Percentiles rank a stretch among this genome's conserved stretches.
Evolutionary conservation across 2,888 invertebrate species (phyloP).

Genomic region (Orgyia antiqua): DNA sequence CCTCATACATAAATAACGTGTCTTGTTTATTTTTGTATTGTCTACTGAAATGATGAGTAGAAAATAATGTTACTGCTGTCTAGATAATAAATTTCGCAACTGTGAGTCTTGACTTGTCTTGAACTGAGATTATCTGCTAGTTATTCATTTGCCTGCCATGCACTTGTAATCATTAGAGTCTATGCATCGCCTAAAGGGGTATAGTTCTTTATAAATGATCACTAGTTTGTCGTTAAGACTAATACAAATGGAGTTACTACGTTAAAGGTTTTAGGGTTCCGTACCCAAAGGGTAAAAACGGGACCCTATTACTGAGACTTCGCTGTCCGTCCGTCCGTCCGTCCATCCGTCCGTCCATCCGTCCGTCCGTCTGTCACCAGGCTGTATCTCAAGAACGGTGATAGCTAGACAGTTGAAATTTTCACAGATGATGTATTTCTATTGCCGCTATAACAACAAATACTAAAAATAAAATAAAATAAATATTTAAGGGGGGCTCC

Average conservation of each 20-base stretch:
- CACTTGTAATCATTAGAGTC: constrained; percentile 35
- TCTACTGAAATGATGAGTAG: constrained; percentile 14
- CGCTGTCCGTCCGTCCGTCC: no score
- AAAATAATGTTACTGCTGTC: constrained; percentile 17
- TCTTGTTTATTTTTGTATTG: constrained; percentile 19
- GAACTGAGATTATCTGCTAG: constrained; percentile 23
- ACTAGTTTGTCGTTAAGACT: constrained; percentile 26
- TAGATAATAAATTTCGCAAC: constrained; percentile 24
- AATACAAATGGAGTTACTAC: constrained; percentile 28
- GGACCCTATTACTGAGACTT: no score
- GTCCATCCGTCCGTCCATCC: no score
- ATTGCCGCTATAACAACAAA: no score
- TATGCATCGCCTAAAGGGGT: constrained; percentile 30
- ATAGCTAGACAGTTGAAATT: no score
- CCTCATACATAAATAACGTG: constrained; percentile 12
- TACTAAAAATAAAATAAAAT: no score
- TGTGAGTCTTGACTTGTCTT: no score
- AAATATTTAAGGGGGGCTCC: no score
- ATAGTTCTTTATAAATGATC: constrained; percentile 35
- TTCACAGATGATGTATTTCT: no score
- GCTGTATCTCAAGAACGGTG: no score
- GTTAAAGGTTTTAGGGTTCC: constrained; percentile 11
- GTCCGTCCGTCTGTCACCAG: no score
- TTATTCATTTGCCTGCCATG: constrained; percentile 36
- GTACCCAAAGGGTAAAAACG: no score